Base-by-base conservation (phyloP, 2,797 vertebrate genomes). In the Catostomus latipinnis region DNA sequence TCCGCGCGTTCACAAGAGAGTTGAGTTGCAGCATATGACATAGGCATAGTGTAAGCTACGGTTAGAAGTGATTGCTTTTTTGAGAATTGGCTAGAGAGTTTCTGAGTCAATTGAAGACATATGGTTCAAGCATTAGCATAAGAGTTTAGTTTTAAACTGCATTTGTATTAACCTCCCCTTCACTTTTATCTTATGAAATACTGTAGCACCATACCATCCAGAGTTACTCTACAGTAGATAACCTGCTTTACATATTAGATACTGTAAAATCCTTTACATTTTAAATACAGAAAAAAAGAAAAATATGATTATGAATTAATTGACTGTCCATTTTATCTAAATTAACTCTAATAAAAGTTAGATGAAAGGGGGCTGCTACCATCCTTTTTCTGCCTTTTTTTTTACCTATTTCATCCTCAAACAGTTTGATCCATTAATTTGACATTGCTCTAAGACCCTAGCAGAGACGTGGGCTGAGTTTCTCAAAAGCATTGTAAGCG, bases 31-130 rank as follows among this genome's bases (percentile, higher is more conserved):
- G 16, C 16, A 18, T 18, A 1, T 18, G 16, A 18, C 16, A 18
- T 18, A 18, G 16, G 16, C 16, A 18, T 18, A 18, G 16, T 18
- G 16, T 18, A 18, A 18, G 16, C 16, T 18, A 18, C 16, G 16
- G 16, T 18, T 18, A 18, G 16, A 18, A 18, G 16, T 18, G 16
- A 18, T 18, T 18, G 16, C 16, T 18, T 18, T 18, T 18, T 69
- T 2, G 0, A 69, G 65, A 77, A 12, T 43, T 77, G 46, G 34
- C 46, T 69, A 12, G n/a, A 52, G 18, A 18, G n/a, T 61, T 77
- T 60, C 18, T 14, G 58, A 54, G 58, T 11, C 58, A 78, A 78
- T 78, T 78, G 58, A 71, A 78, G 58, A 62, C 67, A 78, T 46
- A 54, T 63, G 50, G 18, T 53, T 46, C 68, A 63, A 63, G 58